phyloP scores from a whole-genome alignment of 2,888 invertebrate genomes.

The Zygogramma bicolorata region DNA sequence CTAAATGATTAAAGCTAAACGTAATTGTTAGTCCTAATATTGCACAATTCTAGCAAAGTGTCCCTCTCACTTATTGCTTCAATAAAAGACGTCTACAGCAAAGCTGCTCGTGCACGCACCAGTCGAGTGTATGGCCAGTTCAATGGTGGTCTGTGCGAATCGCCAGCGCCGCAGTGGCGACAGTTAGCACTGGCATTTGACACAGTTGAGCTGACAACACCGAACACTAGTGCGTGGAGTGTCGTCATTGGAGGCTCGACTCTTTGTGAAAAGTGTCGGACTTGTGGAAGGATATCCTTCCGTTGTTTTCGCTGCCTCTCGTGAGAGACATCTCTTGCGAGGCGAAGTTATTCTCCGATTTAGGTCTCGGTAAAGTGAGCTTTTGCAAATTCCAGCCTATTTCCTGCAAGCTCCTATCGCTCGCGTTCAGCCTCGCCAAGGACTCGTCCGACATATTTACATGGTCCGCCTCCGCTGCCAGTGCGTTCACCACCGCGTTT shows the following conservation, averaged over 20 bases:
- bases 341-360: constrained; percentile 86
- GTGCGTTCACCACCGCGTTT: constrained; percentile 92
- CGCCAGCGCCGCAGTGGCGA: constrained; percentile 54
- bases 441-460: constrained; percentile 83
- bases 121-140: constrained; percentile 50
- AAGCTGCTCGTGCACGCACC: constrained; percentile 48
- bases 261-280: constrained; percentile 84
- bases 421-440: constrained; percentile 66
- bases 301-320: constrained; percentile 70
- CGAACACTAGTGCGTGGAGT: constrained; percentile 76
- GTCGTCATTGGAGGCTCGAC: constrained; percentile 77
- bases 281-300: constrained; percentile 78
- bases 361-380: constrained; percentile 81
- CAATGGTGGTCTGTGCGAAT: constrained; percentile 55
- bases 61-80: constrained; percentile 61
- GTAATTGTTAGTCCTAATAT: constrained; percentile 66
- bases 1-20: constrained; percentile 67
- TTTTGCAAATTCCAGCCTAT: constrained; percentile 77
- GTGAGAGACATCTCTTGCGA: constrained; percentile 75
- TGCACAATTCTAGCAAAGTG: constrained; percentile 67
- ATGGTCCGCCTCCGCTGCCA: constrained; percentile 91
- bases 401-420: constrained; percentile 67
- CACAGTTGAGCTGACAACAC: constrained; percentile 55
- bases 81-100: constrained; percentile 12
- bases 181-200: constrained; percentile 55